phyloP scores from a whole-genome alignment of 2,888 invertebrate genomes.

The Pherbina coryleti region DNA sequence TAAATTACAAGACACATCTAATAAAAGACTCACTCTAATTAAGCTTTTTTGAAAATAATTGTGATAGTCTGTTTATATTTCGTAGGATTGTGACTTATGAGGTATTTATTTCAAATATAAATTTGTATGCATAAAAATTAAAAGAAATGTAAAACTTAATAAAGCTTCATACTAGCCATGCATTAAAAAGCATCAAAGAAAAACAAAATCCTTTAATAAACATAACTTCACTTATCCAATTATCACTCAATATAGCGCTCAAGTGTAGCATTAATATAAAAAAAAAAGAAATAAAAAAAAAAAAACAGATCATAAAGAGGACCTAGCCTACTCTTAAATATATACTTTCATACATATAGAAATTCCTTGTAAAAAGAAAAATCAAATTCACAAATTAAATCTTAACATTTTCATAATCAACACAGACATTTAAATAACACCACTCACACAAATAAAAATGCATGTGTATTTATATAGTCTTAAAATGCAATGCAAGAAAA shows the following conservation, averaged over 20 bases:
- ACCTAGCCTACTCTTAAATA: constrained; percentile 2
- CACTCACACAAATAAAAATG: neutral
- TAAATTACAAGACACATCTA: too few species aligned
- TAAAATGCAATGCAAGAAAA: neutral
- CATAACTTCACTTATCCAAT: constrained; percentile 15
- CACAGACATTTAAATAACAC: constrained; percentile 38
- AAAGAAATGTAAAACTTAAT: neutral
- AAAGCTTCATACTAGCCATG: constrained; percentile 21
- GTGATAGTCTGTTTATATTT: neutral
- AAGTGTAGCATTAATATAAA: neutral
- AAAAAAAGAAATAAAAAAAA: neutral
- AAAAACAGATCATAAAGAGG: neutral
- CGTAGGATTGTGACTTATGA: neutral
- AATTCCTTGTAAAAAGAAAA: constrained; percentile 19
- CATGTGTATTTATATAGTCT: neutral
- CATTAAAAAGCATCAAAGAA: constrained; percentile 13
- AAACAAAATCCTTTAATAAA: neutral
- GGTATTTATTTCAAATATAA: neutral
- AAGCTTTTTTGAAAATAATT: too few species aligned
- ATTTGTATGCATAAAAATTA: neutral
- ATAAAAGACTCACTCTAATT: too few species aligned
- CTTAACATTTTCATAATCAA: constrained; percentile 36
- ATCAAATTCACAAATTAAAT: constrained; percentile 40
- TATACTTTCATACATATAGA: neutral
- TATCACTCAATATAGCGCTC: constrained; percentile 17